phyloP scores from a whole-genome alignment of 2,888 invertebrate species.

The Phyllotreta striolata region DNA sequence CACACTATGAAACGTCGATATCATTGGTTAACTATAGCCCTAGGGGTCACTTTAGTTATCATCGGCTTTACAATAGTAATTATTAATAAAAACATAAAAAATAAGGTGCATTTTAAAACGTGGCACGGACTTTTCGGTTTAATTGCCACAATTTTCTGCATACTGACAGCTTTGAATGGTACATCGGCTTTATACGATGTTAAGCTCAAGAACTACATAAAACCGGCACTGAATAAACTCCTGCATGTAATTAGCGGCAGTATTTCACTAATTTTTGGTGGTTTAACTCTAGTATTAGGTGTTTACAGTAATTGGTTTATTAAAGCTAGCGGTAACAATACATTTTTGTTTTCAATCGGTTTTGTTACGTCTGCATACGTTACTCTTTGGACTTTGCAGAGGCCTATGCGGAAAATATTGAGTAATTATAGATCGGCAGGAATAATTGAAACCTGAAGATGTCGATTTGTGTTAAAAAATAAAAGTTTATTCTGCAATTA shows the following conservation, averaged over 20 bases:
- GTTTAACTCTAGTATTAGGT: constrained; percentile 47
- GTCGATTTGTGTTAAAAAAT: no score
- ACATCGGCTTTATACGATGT: constrained; percentile 52
- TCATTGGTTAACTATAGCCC: constrained; percentile 54
- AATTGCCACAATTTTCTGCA: constrained; percentile 48
- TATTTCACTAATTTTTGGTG: constrained; percentile 47
- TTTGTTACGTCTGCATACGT: constrained; percentile 36
- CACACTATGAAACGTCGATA: constrained; percentile 48
- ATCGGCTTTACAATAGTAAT: constrained; percentile 52
- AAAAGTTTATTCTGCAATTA: no score
- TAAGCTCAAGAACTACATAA: constrained; percentile 46
- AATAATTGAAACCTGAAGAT: no score
- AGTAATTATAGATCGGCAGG: constrained; percentile 16
- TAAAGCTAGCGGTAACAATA: constrained; percentile 38
- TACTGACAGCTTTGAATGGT: constrained; percentile 53
- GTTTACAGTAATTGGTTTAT: constrained; percentile 51
- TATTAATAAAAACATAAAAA: constrained; percentile 51
- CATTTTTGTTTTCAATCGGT: constrained; percentile 39
- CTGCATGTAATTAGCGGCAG: constrained; percentile 48
- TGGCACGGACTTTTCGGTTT: constrained; percentile 57
- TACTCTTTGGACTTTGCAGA: constrained; percentile 44
- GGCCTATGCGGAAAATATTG: constrained; percentile 43
- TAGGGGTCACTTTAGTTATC: constrained; percentile 47
- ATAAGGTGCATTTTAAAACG: constrained; percentile 54
- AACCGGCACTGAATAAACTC: constrained; percentile 47